phyloP scores from a whole-genome alignment of 2,113 vertebrate species.

The Marmota monax region DNA sequence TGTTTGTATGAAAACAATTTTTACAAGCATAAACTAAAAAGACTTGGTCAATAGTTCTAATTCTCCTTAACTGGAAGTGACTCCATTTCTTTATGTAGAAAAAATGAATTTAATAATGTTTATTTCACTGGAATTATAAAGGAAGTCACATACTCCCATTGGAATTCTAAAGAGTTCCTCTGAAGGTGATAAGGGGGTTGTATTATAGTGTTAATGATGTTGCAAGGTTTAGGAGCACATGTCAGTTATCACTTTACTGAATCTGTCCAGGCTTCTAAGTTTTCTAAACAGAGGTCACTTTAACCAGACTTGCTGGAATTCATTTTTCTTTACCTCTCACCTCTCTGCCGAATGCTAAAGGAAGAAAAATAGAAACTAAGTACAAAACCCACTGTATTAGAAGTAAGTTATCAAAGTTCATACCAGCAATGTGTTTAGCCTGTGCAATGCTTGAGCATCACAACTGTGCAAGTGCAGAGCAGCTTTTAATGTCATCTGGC shows the following conservation, averaged over 20 bases:
- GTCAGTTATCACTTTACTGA: background rate
- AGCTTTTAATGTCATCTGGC: background rate
- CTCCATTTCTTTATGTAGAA: slow-evolving; percentile 15
- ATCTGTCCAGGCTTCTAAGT: background rate
- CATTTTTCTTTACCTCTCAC: slow-evolving; percentile 39
- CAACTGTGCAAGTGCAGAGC: background rate
- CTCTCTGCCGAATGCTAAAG: slow-evolving; percentile 52
- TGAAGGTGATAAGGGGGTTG: background rate
- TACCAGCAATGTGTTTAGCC: background rate
- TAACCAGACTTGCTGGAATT: slow-evolving; percentile 40
- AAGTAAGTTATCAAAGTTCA: slow-evolving; percentile 17
- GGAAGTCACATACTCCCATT: background rate
- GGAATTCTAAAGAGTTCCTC: slow-evolving; percentile 25
- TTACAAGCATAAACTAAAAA: slow-evolving; percentile 12
- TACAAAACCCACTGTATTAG: background rate
- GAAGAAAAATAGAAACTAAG: slow-evolving; percentile 50
- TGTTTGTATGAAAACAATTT: background rate
- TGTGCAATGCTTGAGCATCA: background rate
- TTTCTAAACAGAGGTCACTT: background rate
- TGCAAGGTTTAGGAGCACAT: background rate
- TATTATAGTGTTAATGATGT: background rate
- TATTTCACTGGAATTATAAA: slow-evolving; percentile 42
- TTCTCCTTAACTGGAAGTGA: background rate
- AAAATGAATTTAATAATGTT: slow-evolving; percentile 33
- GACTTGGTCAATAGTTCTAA: background rate